phyloP scores from a whole-genome alignment of 2,797 vertebrate genomes.

The Thalassophryne amazonica region DNA sequence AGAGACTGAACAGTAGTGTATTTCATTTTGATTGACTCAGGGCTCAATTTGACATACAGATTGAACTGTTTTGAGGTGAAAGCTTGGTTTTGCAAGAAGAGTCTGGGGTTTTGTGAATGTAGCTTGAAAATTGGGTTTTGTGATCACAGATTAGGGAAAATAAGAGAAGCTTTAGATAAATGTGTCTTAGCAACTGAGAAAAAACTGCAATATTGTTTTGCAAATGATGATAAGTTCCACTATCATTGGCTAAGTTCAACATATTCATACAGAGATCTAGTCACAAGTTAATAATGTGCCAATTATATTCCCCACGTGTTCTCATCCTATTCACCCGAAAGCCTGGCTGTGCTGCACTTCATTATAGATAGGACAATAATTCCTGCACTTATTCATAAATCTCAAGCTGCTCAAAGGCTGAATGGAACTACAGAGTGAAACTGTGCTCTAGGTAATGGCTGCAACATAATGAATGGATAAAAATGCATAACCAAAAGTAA shows the following conservation, averaged over 20 bases:
- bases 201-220: conserved; percentile 65
- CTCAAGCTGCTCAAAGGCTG: neutral
- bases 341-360: conserved; percentile 40
- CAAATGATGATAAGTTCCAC: conserved; percentile 54
- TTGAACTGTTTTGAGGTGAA: too few relatives aligned
- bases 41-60: too few relatives aligned
- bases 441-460: neutral
- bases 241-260: conserved; percentile 58
- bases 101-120: too few relatives aligned
- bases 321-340: conserved; percentile 42
- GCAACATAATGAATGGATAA: neutral
- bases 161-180: too few relatives aligned
- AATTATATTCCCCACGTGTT: conserved; percentile 48
- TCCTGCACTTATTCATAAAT: conserved; percentile 11
- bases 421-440: conserved; percentile 6
- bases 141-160: too few relatives aligned
- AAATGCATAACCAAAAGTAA: neutral
- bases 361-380: conserved; percentile 21
- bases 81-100: too few relatives aligned
- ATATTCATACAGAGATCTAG: conserved; percentile 60
- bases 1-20: too few relatives aligned
- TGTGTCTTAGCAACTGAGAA: too few relatives aligned
- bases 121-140: too few relatives aligned
- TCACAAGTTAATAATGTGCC: conserved; percentile 51
- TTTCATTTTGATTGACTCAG: too few relatives aligned